Percentiles rank a stretch among this genome's conserved stretches.
phyloP scores from a whole-genome alignment of 1,140 invertebrate species.

The Anoplophora glabripennis region DNA sequence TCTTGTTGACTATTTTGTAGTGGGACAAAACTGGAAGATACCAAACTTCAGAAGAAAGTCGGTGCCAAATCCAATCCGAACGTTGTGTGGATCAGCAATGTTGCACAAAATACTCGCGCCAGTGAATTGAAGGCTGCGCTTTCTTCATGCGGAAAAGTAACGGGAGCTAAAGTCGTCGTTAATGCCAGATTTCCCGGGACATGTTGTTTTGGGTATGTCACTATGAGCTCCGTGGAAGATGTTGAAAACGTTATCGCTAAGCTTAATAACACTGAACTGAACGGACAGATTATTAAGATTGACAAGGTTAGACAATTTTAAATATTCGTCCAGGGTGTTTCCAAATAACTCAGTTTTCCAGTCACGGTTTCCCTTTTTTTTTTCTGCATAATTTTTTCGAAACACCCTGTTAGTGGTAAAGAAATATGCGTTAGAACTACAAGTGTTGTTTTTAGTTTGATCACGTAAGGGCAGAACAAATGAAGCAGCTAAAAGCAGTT shows the following conservation, averaged over 20 bases:
- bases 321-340: not conserved
- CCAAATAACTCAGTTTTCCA: no score
- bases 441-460: conserved; percentile 26
- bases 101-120: conserved; percentile 84
- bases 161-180: conserved; percentile 94
- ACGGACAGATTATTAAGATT: conserved; percentile 90
- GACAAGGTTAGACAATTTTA: conserved; percentile 64
- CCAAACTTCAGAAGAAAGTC: conserved; percentile 21
- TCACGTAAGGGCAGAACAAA: conserved; percentile 24
- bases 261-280: conserved; percentile 84
- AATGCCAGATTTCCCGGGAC: conserved; percentile 88
- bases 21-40: not conserved
- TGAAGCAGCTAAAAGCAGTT: conserved; percentile 15
- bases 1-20: not conserved
- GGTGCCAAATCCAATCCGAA: conserved; percentile 51
- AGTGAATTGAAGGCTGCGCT: conserved; percentile 90
- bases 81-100: conserved; percentile 87
- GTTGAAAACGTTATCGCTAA: conserved; percentile 86
- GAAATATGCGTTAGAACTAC: not conserved
- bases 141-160: conserved; percentile 90
- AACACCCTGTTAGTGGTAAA: no score
- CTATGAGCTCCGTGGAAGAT: conserved; percentile 85
- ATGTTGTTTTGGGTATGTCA: conserved; percentile 92
- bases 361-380: no score
- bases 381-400: no score